Percentiles rank a stretch among this genome's conserved stretches.
These are phyloP conservation scores for Hybos culiciformis DNA, from an alignment of 2,888 invertebrate genomes.

Conservation along the genomic window DNA sequence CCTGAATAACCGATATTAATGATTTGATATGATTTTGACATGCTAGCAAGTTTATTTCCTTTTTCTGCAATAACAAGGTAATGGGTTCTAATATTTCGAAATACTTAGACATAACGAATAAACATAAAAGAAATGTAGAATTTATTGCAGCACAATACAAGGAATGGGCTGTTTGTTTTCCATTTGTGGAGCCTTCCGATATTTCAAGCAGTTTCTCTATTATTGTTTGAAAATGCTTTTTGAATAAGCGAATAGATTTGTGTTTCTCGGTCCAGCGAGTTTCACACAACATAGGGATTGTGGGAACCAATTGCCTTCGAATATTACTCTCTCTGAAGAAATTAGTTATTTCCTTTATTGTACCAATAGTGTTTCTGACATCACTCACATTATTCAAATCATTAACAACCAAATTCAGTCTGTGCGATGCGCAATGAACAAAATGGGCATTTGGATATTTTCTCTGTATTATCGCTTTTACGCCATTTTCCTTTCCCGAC, in stretches of 20 bases:
- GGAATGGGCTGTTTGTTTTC: too few relatives aligned
- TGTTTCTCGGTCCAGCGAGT: constrained; percentile 8
- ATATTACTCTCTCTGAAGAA: constrained; percentile 13
- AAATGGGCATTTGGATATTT: constrained; percentile 18
- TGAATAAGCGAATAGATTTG: not conserved
- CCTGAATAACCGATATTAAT: too few relatives aligned
- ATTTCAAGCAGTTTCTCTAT: too few relatives aligned
- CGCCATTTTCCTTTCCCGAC: constrained; percentile 19
- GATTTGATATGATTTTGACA: not conserved
- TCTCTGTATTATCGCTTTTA: constrained; percentile 18
- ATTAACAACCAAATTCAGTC: constrained; percentile 19
- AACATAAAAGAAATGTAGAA: too few relatives aligned
- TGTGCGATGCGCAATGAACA: constrained; percentile 21
- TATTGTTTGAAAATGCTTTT: not conserved
- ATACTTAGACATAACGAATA: too few relatives aligned
- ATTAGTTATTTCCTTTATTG: constrained; percentile 17
- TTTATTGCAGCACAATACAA: too few relatives aligned
- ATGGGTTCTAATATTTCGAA: constrained; percentile 2
- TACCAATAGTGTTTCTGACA: constrained; percentile 18
- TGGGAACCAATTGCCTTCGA: not conserved
- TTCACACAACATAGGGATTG: not conserved
- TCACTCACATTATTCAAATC: constrained; percentile 17
- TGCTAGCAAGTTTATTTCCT: not conserved
- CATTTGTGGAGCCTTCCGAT: too few relatives aligned
- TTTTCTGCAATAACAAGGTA: constrained; percentile 1